Base-by-base conservation (phyloP, 64 coral and sea anemone genomes). In the Montipora cactus region DNA sequence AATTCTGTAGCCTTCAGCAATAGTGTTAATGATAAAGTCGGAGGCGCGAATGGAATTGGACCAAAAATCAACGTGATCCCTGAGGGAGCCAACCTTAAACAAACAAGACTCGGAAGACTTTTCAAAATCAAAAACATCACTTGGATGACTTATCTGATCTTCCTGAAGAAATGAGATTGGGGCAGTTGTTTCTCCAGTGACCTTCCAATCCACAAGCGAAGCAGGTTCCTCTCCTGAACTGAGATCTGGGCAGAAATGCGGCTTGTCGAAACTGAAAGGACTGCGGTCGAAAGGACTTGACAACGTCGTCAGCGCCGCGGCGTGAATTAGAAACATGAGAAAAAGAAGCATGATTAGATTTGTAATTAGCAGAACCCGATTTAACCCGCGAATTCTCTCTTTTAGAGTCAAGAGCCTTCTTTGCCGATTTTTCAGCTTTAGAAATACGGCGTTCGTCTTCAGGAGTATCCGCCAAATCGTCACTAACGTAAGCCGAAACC, bases 131-230 rank as follows among this genome's bases (percentile, higher is more conserved):
- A 89, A 89, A 55, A 48, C 5, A 78, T 89, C 75, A 89, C 58
- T 89, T 89, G 75, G 8, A 59, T 28, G 69, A 95, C 88, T 91
- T 91, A 95, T 75, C 89, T 95, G 94, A 71, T 93, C 82, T 93
- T 87, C 37, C 25, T 5, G 62, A 51, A 18, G 64, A 49, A 20
- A 44, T 13, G 64, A 81, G 46, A 21, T 69, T 73, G 45, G 92
- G 77, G 77, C 86, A 94, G 75, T 81, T 64, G 37, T 64, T 74
- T 47, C 91, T 87, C 83, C 83, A 87, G 25, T 93, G 91, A 14
- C 81, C 73, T 59, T 66, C 81, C 7, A 11, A 53, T 78, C 91
- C 81, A 80, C 90, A 92, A 49, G 79, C 28, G 28, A 28, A 28
- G 28, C 28, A 28, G 28, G 57, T 3, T 72, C 68, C 52, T 73